Base-by-base conservation (phyloP, 2,888 invertebrate species). In the Tholera decimalis region DNA sequence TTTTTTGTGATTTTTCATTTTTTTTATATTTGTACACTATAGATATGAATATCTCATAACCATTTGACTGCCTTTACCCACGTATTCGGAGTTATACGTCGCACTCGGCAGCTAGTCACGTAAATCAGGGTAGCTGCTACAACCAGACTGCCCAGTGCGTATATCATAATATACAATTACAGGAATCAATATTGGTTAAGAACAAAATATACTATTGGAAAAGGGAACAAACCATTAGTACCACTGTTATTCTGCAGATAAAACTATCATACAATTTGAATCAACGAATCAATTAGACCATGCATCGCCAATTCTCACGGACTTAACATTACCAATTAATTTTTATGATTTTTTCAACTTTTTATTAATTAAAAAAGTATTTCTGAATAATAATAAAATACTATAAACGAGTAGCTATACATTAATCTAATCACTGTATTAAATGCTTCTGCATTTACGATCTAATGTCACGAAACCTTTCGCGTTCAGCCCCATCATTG, bases 261-360 rank as follows among this genome's bases (percentile, higher is more conserved):
- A 73, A 73, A 73, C 79, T 79, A 79, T 67, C 66, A 76, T 82
- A 80, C 43, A 73, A 72, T 72, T 76, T 53, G 62, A 79, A 77
- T 66, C 66, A 79, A 71, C 50, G 50, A 79, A 79, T 76, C 58
- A 82, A 71, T 79, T 73, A 77, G 72, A 77, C 71, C 79, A 82
- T 79, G 80, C 86, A 83, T 84, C 81, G 80, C 77, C 83, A 82
- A 80, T 80, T 78, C 82, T 80, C 77, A 74, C 84, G 73, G 81
- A 85, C 85, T 84, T 86, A 86, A 66, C 59, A 77, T 82, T 86
- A 86, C 78, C 82, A 80, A 83, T 82, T 73, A 75, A 77, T 85
- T 85, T 87, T 81, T 85, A 75, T 73, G 76, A 61, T 82, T 86
- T 87, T 80, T 87, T 84, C 56, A 80, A 79, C 65, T 54, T 79